Evolutionary conservation across 2,888 invertebrate genomes (phyloP).

Genomic region (Sisyra terminalis): DNA sequence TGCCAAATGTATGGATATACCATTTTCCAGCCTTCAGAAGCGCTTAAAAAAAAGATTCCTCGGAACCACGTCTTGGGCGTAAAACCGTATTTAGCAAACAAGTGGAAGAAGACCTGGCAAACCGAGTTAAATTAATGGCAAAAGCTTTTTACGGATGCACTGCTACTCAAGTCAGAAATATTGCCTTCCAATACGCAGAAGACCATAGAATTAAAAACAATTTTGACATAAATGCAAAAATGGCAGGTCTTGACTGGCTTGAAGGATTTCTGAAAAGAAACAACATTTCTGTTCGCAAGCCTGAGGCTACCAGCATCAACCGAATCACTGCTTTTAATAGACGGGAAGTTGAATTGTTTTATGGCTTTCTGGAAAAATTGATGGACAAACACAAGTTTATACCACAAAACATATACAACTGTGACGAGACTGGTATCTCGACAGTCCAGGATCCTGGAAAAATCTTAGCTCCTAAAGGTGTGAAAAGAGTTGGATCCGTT

Average conservation of each 20-base stretch:
- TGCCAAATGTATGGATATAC: too few species aligned
- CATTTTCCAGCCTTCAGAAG: too few species aligned
- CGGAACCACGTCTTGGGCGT: too few species aligned
- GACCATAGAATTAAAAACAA: too few species aligned
- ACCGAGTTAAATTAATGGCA: too few species aligned
- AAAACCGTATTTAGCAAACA: too few species aligned
- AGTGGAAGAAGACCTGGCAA: too few species aligned
- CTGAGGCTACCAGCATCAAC: slow-evolving; percentile 14
- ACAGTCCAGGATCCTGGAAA: slow-evolving; percentile 17
- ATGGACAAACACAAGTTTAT: slow-evolving; percentile 12
- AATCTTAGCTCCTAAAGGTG: slow-evolving; percentile 18
- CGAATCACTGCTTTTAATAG: slow-evolving; percentile 11
- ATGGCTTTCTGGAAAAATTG: slow-evolving; percentile 13
- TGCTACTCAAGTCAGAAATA: too few species aligned
- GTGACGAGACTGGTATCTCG: slow-evolving; percentile 22
- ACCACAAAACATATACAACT: slow-evolving; percentile 18
- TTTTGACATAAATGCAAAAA: too few species aligned
- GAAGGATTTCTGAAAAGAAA: slow-evolving; percentile 18
- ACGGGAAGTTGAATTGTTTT: slow-evolving; percentile 14
- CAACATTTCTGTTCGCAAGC: slow-evolving; percentile 12
- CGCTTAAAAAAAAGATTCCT: too few species aligned
- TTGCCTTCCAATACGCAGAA: too few species aligned
- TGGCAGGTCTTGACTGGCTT: slow-evolving; percentile 9
- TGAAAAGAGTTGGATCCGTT: slow-evolving; percentile 17
- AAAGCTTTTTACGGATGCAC: too few species aligned